phyloP scores from a whole-genome alignment of 2,888 invertebrate species.

The Phengaris arion region DNA sequence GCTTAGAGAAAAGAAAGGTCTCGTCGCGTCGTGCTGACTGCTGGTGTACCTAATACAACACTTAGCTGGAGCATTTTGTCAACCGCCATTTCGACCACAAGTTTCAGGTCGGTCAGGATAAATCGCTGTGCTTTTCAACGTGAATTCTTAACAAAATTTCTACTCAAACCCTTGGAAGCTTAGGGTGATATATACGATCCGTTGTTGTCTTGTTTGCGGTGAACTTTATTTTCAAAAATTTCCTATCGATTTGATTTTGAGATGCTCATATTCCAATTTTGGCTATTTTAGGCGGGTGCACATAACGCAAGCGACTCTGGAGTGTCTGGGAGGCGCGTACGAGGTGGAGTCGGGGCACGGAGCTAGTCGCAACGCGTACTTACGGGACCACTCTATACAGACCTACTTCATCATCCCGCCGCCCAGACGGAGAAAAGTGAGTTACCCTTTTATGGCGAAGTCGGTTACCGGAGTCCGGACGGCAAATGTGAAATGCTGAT shows the following conservation, averaged over 20 bases:
- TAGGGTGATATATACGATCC: too few species aligned
- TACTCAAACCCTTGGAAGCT: too few species aligned
- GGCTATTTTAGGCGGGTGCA: conserved; percentile 84
- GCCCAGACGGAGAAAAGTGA: conserved; percentile 89
- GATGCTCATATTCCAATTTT: background rate
- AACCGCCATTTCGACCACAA: background rate
- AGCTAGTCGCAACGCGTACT: conserved; percentile 88
- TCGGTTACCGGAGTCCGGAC: background rate
- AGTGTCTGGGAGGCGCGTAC: conserved; percentile 92
- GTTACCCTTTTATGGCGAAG: conserved; percentile 35
- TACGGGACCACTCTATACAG: conserved; percentile 90
- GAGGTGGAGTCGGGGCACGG: conserved; percentile 94
- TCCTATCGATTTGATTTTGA: background rate
- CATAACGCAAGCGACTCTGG: conserved; percentile 90
- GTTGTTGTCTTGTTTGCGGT: too few species aligned
- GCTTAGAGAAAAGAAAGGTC: too few species aligned
- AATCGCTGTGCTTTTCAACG: too few species aligned
- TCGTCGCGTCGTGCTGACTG: background rate
- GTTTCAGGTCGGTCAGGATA: too few species aligned
- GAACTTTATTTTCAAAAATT: too few species aligned
- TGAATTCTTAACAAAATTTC: too few species aligned
- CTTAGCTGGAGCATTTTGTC: conserved; percentile 27
- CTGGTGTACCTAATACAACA: background rate
- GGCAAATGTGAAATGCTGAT: background rate
- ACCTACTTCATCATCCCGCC: conserved; percentile 95